Evolutionary conservation across 2,888 invertebrate genomes (phyloP), one percentile per base, ranked within the genome.

Genomic region (Conus canariensis): DNA sequence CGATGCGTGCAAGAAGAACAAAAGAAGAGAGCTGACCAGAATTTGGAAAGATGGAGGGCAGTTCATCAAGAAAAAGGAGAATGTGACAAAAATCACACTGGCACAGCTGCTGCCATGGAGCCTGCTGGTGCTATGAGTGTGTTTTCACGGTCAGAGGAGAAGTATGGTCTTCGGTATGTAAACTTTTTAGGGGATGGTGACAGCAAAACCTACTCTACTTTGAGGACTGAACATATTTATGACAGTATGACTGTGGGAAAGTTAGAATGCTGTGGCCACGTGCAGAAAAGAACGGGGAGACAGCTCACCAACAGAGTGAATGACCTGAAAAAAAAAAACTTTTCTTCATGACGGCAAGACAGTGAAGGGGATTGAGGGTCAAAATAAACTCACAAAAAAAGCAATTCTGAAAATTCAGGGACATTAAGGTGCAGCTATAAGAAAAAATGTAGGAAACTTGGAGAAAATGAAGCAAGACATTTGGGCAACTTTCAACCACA

Each of bases 391-490:
- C 64, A 64, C 64, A 64, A 64, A 64, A 64, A 64, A 70, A 30
- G 60, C 59, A 5, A 89, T 90, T 58, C 60, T 67, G 12, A 74
- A 45, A 74, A 90, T 90, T 25, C 89, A 90, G 45, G 89, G 89
- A 85, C 89, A 86, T 85, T 90, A 85, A 86, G 89, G 89, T 14
- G 89, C 82, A 56, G 89, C 85, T 5, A 90, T 90, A 19, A 90
- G 89, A 25, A 90, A 90, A 14, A 64, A 89, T 83, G 30, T 22
- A 10, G 89, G 89, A 16, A 70, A 89, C 7, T 14, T 89, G 19
- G 30, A 45, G 25, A 56, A 77, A 58, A 90, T 90, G 77, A 56
- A 60, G 59, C 67, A 60, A 56, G 86, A 85, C 25, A 80, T 90
- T 45, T 86, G 86, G 90, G 90, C 90, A 14, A 87, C 87, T 45